phyloP scores from a whole-genome alignment of 2,113 vertebrate genomes.

The Sardina pilchardus region DNA sequence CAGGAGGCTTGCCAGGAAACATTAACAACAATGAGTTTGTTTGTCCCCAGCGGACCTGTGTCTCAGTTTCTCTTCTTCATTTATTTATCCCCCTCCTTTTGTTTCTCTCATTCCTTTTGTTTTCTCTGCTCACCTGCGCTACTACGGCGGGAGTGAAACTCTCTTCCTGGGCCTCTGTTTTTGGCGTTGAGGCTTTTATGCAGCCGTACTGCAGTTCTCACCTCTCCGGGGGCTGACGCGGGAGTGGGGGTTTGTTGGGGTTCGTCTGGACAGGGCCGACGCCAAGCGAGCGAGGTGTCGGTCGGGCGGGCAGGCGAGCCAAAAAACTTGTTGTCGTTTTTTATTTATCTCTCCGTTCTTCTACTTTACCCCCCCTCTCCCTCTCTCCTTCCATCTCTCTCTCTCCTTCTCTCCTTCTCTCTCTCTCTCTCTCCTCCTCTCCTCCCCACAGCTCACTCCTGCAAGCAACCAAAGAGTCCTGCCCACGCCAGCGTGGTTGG shows the following conservation, averaged over 20 bases:
- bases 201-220: neutral
- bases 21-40: neutral
- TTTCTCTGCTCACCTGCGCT: neutral
- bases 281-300: too few species aligned
- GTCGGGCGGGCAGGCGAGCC: neutral
- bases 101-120: neutral
- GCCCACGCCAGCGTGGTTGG: constrained; percentile 85
- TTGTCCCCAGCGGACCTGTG: neutral
- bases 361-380: neutral
- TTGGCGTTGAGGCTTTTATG: neutral
- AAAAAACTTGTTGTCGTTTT: neutral
- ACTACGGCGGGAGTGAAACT: too few species aligned
- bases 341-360: neutral
- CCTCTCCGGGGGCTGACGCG: neutral
- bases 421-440: constrained; percentile 39
- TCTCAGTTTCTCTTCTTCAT: neutral
- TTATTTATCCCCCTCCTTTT: neutral
- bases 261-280: neutral
- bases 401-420: neutral
- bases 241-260: neutral
- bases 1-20: neutral
- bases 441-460: constrained; percentile 83
- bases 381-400: neutral
- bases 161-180: neutral
- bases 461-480: constrained; percentile 92